Conservation (phyloP, 2,888 invertebrate species). For the Archips xylosteana region DNA sequence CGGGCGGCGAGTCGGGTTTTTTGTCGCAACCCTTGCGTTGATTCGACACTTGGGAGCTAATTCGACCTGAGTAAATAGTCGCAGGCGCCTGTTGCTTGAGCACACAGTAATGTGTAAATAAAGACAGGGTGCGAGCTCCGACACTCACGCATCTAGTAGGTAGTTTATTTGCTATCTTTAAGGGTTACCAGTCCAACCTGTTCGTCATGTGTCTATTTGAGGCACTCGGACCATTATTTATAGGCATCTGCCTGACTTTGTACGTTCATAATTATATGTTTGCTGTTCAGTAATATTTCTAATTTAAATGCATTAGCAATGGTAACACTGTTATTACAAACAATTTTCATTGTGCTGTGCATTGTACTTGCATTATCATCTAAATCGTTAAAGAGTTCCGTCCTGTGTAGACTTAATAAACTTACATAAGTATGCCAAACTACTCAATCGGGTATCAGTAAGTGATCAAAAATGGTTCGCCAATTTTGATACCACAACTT, state of each 20-base stretch:
- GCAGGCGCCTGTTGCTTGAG: slow-evolving; percentile 49
- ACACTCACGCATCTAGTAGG: slow-evolving; percentile 33
- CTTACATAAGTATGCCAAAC: no score
- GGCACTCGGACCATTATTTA: slow-evolving; percentile 27
- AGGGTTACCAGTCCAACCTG: slow-evolving; percentile 34
- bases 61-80: slow-evolving; percentile 56
- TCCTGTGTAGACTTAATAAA: no score
- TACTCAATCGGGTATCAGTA: no score
- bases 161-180: slow-evolving; percentile 40
- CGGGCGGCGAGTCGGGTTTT: slow-evolving; percentile 46
- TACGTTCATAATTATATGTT: slow-evolving; percentile 13
- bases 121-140: slow-evolving; percentile 60
- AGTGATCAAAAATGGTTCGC: no score
- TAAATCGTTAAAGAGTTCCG: no score
- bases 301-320: neutral
- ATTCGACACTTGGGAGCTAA: slow-evolving; percentile 61
- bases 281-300: neutral
- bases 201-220: slow-evolving; percentile 26
- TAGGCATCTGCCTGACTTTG: slow-evolving; percentile 32
- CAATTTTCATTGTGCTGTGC: no score
- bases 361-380: no score
- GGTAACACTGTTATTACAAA: no score
- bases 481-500: no score
- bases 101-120: slow-evolving; percentile 68
- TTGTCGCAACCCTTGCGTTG: slow-evolving; percentile 54